A percentile compares a stretch with the other conserved stretches of the same genome.
Evolutionary conservation across 2,888 invertebrate species (phyloP).

Genomic region (Chymomyza fuscimana): DNA sequence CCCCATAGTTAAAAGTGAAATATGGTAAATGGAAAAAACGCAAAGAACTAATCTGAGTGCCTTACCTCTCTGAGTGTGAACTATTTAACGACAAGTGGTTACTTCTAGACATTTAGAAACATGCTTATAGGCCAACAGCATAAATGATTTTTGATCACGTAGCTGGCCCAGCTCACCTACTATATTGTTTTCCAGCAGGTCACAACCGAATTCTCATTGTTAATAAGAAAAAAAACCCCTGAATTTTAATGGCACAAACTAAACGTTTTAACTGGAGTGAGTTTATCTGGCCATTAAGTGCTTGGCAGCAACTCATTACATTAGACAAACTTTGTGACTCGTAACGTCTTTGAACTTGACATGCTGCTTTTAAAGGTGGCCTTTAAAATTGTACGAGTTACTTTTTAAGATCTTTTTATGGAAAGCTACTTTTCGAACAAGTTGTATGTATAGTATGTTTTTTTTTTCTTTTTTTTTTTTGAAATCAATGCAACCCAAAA

Average conservation of each 20-base stretch:
- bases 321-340: conserved; percentile 60
- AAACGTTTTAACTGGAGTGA: conserved; percentile 52
- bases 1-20: no score
- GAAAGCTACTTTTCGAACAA: not conserved
- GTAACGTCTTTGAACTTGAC: conserved; percentile 69
- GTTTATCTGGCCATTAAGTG: conserved; percentile 55
- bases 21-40: no score
- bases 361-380: conserved; percentile 19
- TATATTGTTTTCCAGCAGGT: not conserved
- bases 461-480: not conserved
- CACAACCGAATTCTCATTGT: not conserved
- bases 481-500: conserved; percentile 30
- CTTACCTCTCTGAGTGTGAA: no score
- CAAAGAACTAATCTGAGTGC: no score
- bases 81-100: no score
- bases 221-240: not conserved
- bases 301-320: conserved; percentile 35
- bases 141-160: no score
- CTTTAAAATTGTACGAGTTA: not conserved
- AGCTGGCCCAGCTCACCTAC: no score
- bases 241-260: conserved; percentile 56
- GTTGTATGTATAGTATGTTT: not conserved
- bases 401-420: not conserved
- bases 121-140: no score
- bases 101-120: no score